Percentiles rank a stretch among this genome's conserved stretches.
Evolutionary conservation across 2,797 vertebrate genomes (phyloP).

Genomic region (Lutra lutra): DNA sequence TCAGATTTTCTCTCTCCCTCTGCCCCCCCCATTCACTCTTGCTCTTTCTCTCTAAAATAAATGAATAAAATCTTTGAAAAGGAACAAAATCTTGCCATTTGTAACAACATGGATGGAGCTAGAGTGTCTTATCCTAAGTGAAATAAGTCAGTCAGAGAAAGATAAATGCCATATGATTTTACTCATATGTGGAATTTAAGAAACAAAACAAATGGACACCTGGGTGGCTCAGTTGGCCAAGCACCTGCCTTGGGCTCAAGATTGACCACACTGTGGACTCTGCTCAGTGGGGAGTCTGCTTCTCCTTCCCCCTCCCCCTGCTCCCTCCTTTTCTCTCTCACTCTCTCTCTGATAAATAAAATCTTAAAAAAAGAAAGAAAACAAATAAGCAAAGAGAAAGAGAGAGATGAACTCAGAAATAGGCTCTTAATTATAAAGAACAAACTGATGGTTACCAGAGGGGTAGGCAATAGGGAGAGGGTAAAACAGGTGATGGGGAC

Average conservation of each 20-base stretch:
- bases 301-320: no score
- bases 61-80: background rate
- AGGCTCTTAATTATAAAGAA: background rate
- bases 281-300: no score
- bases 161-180: background rate
- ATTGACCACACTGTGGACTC: no score
- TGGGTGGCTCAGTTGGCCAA: no score
- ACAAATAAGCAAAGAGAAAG: background rate
- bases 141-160: background rate
- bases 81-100: background rate
- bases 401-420: background rate
- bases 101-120: background rate
- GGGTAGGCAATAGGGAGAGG: background rate
- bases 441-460: background rate
- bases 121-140: background rate
- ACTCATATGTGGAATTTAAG: background rate
- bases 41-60: no score
- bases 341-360: no score
- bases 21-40: no score
- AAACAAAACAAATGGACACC: background rate
- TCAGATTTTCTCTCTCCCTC: no score
- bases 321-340: no score
- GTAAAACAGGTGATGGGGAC: background rate
- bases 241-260: no score
- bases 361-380: background rate